Evolutionary conservation across 2,113 vertebrate genomes (phyloP).

Genomic region (Campylorhamphus procurvoides): DNA sequence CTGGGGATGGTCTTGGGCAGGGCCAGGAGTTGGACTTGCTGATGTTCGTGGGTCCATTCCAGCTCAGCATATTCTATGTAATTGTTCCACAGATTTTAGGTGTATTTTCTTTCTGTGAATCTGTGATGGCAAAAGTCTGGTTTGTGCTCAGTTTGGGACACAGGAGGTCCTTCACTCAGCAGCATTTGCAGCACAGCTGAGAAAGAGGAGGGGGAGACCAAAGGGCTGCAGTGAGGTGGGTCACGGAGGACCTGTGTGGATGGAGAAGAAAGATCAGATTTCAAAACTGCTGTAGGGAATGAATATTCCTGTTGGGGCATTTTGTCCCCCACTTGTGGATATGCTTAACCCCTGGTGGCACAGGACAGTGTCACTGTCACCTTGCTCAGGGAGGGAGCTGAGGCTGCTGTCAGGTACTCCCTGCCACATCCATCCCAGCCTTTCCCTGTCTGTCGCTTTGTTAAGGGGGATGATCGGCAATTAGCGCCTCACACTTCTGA

Average conservation of each 20-base stretch:
- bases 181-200: neutral
- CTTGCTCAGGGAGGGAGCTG: accelerated
- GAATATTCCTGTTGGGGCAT: neutral
- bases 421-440: neutral
- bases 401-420: neutral
- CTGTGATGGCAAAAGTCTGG: neutral
- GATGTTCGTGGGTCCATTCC: neutral
- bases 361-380: neutral
- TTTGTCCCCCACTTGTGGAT: neutral
- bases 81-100: neutral
- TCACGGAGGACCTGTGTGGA: no score
- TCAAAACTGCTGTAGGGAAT: neutral
- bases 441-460: neutral
- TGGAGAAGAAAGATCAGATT: neutral
- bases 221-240: neutral
- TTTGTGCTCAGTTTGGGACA: neutral
- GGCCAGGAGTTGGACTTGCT: neutral
- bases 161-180: neutral
- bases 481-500: constrained; percentile 28
- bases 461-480: neutral
- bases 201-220: neutral
- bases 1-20: neutral
- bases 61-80: neutral
- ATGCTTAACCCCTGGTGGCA: accelerated
- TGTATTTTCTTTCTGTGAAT: neutral